These are phyloP conservation scores for Cylindroiulus punctatus DNA, from an alignment of 2,888 invertebrate genomes.

Conservation along the genomic window DNA sequence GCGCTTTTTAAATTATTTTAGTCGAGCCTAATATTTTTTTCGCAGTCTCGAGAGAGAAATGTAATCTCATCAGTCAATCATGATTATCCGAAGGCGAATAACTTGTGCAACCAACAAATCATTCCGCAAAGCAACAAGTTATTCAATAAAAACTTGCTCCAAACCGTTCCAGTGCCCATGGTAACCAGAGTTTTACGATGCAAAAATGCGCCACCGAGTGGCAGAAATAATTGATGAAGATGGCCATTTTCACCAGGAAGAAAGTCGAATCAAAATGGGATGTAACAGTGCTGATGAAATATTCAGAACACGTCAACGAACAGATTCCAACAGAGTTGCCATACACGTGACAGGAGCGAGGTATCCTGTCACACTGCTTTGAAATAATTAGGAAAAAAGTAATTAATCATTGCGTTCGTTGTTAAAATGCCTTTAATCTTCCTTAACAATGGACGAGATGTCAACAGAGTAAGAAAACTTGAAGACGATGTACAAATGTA, in stretches of 20 bases:
- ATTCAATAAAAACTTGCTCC: neutral
- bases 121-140: neutral
- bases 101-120: neutral
- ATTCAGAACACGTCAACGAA: neutral
- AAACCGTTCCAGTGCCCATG: neutral
- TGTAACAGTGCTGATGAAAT: neutral
- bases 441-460: neutral
- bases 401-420: neutral
- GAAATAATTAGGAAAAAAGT: neutral
- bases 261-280: neutral
- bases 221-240: neutral
- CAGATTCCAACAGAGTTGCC: neutral
- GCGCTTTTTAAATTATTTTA: neutral
- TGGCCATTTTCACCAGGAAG: neutral
- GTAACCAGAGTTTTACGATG: neutral
- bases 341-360: neutral
- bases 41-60: neutral
- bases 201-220: neutral
- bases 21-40: neutral
- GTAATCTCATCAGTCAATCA: constrained; percentile 1
- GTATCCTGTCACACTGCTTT: neutral
- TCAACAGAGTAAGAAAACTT: neutral
- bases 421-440: neutral
- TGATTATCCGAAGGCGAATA: neutral
- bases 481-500: neutral